These are phyloP conservation scores for Oryzias dopingdopingensis DNA, from an alignment of 2,797 vertebrate genomes.

Conservation along the genomic window DNA sequence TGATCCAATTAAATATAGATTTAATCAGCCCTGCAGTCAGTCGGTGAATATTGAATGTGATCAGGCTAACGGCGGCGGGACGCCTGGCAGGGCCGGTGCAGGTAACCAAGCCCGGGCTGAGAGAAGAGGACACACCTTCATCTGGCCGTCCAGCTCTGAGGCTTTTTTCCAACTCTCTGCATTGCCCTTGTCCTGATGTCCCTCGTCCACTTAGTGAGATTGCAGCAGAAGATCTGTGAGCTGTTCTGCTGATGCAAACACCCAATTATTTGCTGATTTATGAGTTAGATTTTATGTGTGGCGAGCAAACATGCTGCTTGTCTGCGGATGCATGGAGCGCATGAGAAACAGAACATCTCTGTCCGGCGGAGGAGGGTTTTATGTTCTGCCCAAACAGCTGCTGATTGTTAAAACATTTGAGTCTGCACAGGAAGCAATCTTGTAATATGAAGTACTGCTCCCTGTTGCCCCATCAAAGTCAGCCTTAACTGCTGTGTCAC, in stretches of 20 bases:
- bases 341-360: conserved; percentile 19
- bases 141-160: conserved; percentile 8
- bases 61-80: conserved; percentile 47
- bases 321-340: conserved; percentile 13
- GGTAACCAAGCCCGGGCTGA: conserved; percentile 31
- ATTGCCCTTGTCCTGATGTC: not conserved
- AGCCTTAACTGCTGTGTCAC: conserved; percentile 78
- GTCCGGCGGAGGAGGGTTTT: conserved; percentile 35
- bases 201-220: conserved; percentile 17
- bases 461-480: conserved; percentile 77
- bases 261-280: conserved; percentile 69
- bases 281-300: conserved; percentile 52
- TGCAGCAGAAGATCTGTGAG: conserved; percentile 33
- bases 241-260: conserved; percentile 65
- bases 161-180: conserved; percentile 5
- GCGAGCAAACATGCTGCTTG: conserved; percentile 19
- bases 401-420: conserved; percentile 71
- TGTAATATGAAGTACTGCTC: conserved; percentile 77
- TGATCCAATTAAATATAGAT: conserved; percentile 84
- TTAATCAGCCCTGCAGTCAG: conserved; percentile 75
- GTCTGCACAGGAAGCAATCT: conserved; percentile 71
- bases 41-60: conserved; percentile 69
- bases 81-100: conserved; percentile 26
- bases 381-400: conserved; percentile 53
- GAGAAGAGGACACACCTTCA: conserved; percentile 31